Base-by-base conservation (phyloP, 2,797 vertebrate genomes). In the Lerista edwardsae region DNA sequence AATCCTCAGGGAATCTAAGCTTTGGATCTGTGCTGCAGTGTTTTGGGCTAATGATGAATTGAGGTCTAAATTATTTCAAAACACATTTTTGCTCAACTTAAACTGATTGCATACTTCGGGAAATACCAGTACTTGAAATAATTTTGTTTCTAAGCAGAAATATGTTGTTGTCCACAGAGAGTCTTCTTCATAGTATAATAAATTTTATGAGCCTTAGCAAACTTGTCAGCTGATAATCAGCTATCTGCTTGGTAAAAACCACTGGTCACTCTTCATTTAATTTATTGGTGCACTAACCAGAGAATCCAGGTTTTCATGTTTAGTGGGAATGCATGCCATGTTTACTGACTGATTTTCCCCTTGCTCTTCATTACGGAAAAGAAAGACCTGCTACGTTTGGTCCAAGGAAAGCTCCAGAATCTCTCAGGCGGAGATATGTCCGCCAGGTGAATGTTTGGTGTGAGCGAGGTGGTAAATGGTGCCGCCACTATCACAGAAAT, bases 151-250 rank as follows among this genome's bases (percentile, higher is more conserved):
- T 75, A 88, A 89, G 90, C 80, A 79, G 39, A 91, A 90, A 87
- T 90, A 41, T 64, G 47, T 86, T 91, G 80, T 86, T 79, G 71
- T 25, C 55, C 47, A 51, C n/a, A 82, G 77, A 92, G 92, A n/a
- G 61, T 84, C 84, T 76, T 84, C 78, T 90, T 80, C 68, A 84
- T 65, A 83, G 55, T 76, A 87, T 34, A 88, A 82, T 85, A 84
- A 91, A 91, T 89, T 77, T 73, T 86, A 86, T 82, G 73, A 92
- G 86, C 82, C 78, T 93, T 92, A 87, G 68, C 75, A 88, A 87
- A 93, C 82, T 86, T 88, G 84, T 91, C 86, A 86, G 62, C 80
- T 85, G 90, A 91, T 90, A 93, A 92, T 90, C 92, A 91, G 82
- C 86, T 91, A 75, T 82, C 2, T 83, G n/a, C 62, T 90, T 88